Evolutionary conservation across 1,140 invertebrate species (phyloP), one percentile per base, ranked within the genome.

Genomic region (Pseudomyrmex flavicornis): DNA sequence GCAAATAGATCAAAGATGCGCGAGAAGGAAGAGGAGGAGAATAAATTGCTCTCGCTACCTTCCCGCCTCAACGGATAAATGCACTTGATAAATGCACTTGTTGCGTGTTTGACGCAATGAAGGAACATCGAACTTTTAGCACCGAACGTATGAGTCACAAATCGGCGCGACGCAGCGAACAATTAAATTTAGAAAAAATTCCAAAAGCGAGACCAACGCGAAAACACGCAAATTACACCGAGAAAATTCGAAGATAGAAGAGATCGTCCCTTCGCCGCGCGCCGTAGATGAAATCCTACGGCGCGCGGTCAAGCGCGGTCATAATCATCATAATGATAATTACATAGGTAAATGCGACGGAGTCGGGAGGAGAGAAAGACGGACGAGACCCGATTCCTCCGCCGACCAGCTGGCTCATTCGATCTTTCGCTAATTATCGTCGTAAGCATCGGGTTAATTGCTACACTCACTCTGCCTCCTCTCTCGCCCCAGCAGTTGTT

Each of bases 291-390:
- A n/a, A n/a, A n/a, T n/a, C 76, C 87, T 85, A 63, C 63, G 17
- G 17, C 65, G 54, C 9, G 54, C 48, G 70, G 63, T 62, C 76
- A 59, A 76, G 87, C 86, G 10, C 76, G 89, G 88, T 92, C 90
- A 93, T 94, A 93, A 94, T 93, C 90, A 93, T 93, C 93, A 92
- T 91, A 91, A 92, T 84, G 92, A 93, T 93, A 93, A 94, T 94
- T 93, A 94, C 92, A 90, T 92, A 93, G 92, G 91, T 94, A 93
- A 94, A 94, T 94, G 92, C 84, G 86, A 52, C 20, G 56, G 63
- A 13, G 56, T 35, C 15, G 54, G 17, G 65, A 54, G 22, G 63
- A 61, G 54, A 44, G 58, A 80, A 48, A 77, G n/a, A 65, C 62
- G 70, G 84, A 82, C 63, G 65, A 65, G 86, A 72, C 72, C 68